phyloP scores from a whole-genome alignment of 2,888 invertebrate species.

The Clistopyga incitator region DNA sequence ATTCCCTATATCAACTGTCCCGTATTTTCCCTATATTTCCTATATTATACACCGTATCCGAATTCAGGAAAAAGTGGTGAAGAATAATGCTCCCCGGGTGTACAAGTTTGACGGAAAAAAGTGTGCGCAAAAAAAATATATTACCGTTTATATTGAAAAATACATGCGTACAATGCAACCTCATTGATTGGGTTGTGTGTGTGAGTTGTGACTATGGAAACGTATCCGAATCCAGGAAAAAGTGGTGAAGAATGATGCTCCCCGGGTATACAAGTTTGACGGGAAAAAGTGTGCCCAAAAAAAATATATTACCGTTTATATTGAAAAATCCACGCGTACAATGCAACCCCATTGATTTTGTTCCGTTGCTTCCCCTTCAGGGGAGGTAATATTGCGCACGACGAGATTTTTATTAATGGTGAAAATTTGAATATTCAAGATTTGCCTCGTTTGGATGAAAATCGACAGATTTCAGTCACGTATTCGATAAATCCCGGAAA shows the following conservation, averaged over 20 bases:
- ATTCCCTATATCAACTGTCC: conserved; percentile 30
- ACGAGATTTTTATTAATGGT: not conserved
- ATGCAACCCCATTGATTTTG: not conserved
- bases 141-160: not conserved
- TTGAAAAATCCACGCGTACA: not conserved
- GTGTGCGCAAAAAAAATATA: not conserved
- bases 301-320: conserved; percentile 5
- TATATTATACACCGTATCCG: too few relatives aligned
- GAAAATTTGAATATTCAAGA: not conserved
- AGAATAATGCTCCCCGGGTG: conserved; percentile 15
- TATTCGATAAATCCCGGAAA: too few relatives aligned
- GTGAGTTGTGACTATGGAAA: too few relatives aligned
- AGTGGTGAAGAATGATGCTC: conserved; percentile 9
- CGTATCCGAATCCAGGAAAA: conserved; percentile 1
- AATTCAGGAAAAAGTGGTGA: conserved; percentile 3
- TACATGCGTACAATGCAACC: not conserved
- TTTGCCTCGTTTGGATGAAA: not conserved
- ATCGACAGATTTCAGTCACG: too few relatives aligned
- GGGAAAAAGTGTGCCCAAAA: not conserved
- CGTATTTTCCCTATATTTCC: too few relatives aligned
- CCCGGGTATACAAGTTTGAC: conserved; percentile 25
- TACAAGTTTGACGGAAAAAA: conserved; percentile 21
- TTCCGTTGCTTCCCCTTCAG: not conserved
- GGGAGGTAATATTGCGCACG: not conserved
- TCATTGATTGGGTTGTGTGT: too few relatives aligned